Base-by-base conservation (phyloP, 2,113 vertebrate genomes). In the Gambusia affinis region DNA sequence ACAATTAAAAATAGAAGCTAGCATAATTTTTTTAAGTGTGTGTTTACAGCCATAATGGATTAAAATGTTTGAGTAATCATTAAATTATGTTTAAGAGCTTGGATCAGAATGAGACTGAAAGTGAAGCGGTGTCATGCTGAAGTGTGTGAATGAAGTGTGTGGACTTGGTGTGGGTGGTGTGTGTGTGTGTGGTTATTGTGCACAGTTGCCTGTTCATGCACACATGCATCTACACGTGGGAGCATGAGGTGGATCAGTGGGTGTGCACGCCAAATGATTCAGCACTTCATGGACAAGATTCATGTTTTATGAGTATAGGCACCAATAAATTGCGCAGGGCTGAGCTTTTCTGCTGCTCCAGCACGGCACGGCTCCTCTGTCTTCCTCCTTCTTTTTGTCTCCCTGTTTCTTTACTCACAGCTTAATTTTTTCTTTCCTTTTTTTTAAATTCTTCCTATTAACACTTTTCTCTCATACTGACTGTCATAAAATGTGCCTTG, bases 231-330 rank as follows among this genome's bases (percentile, higher is more conserved):
- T 67, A 62, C 72, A 62, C 72, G 87, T 88, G 88, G 79, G 82
- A 76, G 80, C 29, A 12, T 72, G 84, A 84, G 87, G 77, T 28
- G 64, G 67, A 77, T 51, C 51, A 27, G 86, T 80, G 74, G 77
- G 79, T 76, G 85, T 17, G 51, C 76, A 51, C 78, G 66, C 70
- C 83, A 79, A 86, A 74, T 90, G 85, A 93, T 93, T 90, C 85
- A 90, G 84, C 86, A 89, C 84, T 86, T 83, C 78, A 85, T 84
- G 82, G 89, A 90, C 80, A 81, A 79, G 89, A 92, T 92, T 92
- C 88, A 93, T 93, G 87, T 91, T 94, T 94, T 88, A 89, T 91
- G 86, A 92, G 91, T 89, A 75, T 73, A 62, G 69, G 67, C 76
- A 68, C 76, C 88, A 60, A 88, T 92, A 87, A 92, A 92, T 91